Conservation (phyloP, 2,113 vertebrate genomes). For the Strigops habroptila region DNA sequence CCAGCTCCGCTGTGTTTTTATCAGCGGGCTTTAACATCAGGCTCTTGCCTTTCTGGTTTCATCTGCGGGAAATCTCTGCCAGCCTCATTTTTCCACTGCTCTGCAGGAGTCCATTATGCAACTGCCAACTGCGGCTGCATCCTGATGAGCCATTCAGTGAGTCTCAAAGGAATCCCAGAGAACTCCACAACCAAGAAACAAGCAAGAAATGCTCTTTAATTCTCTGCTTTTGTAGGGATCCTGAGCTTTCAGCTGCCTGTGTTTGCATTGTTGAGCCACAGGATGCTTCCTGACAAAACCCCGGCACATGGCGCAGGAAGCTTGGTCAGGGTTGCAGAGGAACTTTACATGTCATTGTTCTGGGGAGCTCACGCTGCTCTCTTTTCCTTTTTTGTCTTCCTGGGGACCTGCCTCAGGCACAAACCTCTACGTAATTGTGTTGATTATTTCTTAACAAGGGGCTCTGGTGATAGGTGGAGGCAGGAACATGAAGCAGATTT, state of each 20-base stretch:
- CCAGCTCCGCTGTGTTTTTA: neutral
- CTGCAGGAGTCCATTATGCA: neutral
- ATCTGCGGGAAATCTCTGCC: neutral
- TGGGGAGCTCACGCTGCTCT: neutral
- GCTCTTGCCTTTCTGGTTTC: neutral
- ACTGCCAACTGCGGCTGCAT: neutral
- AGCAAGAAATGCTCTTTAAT: neutral
- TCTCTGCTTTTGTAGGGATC: neutral
- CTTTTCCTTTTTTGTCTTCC: neutral
- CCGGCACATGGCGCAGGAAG: neutral
- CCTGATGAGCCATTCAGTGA: neutral
- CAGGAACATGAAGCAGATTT: neutral
- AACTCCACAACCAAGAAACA: neutral
- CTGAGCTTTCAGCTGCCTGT: neutral
- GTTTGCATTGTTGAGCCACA: conserved; percentile 6
- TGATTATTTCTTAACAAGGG: neutral
- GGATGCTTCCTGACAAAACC: neutral
- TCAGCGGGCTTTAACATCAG: neutral
- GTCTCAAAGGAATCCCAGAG: neutral
- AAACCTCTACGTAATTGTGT: neutral
- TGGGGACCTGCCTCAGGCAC: neutral
- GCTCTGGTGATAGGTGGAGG: neutral
- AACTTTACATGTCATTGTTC: neutral
- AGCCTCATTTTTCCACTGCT: neutral
- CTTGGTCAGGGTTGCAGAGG: neutral